Base-by-base conservation (phyloP, 2,888 invertebrate species). In the Salticus scenicus region DNA sequence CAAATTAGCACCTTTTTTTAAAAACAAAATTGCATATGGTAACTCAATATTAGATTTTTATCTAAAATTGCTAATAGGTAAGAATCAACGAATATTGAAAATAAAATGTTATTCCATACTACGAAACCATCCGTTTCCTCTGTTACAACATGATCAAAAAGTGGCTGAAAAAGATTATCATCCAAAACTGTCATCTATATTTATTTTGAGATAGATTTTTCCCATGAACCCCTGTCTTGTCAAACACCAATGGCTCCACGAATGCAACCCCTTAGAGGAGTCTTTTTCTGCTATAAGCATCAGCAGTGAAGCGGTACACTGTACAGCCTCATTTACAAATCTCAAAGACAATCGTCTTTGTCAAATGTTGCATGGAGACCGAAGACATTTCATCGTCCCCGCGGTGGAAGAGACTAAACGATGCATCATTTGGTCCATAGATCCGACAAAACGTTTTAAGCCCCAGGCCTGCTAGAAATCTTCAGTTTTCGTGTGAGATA, bases 331-430 rank as follows among this genome's bases (percentile, higher is more conserved):
- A 57, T 57, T 57, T 57, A 57, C 57, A 57, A 24, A 57, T 57
- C 57, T 57, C 4, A 37, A 5, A 57, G 24, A 57, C 57, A 57
- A 57, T 57, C 57, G 57, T 57, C 57, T 57, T 57, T 57, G 57
- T 12, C 24, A 57, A 57, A 57, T 24, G 24, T 57, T 57, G 57
- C 57, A 57, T 57, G 57, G 12, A 5, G 47, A 47, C 47, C 47
- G 17, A 10, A 47, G 47, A 2, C n/a, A 12, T 14, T 47, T 47
- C 47, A 2, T 47, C 14, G 57, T 24, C 24, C 24, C 7, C 24
- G 37, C 5, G 57, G 20, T 24, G 2, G 24, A 24, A 24, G 24
- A 57, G 20, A 24, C 47, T n/a, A n/a, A n/a, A 47, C 57, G 57
- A 57, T 24, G 57, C 57, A 7, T 57, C 57, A 12, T 24, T 57